Base-by-base conservation (phyloP, 2,797 vertebrate genomes). In the Gallirallus australis region DNA sequence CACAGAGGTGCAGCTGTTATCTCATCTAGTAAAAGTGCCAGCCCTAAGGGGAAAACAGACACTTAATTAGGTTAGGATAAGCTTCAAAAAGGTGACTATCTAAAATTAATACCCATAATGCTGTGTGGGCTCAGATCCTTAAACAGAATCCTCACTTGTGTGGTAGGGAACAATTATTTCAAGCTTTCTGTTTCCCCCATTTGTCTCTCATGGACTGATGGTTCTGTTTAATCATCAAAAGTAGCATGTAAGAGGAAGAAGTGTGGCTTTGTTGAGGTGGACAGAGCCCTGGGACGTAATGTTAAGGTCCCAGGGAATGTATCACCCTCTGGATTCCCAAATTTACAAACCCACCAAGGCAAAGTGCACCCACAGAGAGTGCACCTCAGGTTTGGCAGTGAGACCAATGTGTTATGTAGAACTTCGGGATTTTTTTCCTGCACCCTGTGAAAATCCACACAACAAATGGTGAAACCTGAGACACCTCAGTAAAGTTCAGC, bases 1-100 rank as follows among this genome's bases (percentile, higher is more conserved):
- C 82, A 82, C 79, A 85, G 92, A 31, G 57, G 82, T 85, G 93
- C 96, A 97, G 95, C 94, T 97, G 94, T 96, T 97, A 96, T 86
- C 93, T 96, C 95, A 91, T 89, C 91, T 78, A 85, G 89, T 85
- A 35, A 77, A 95, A 93, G 89, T 95, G 76, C 79, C 95, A 95
- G 72, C 85, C 86, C 82, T 87, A 42, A 78, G 95, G 94, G 94
- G 75, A 92, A 94, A 97, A 81, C 50, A 93, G 91, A 75, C 90
- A 86, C 60, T 93, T 94, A 95, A 96, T 95, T 92, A 96, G 90
- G 86, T 94, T 94, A 94, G 72, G 60, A 96, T 68, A 94, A 96
- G 89, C 56, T 78, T 94, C 84, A 56, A 70, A 96, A 96, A 86
- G 82, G 82, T 90, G 81, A 65, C 89, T 75, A n/a, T 87, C 91